These are phyloP conservation scores for Peromyscus eremicus DNA, from an alignment of 2,797 vertebrate species.

Conservation along the genomic window DNA sequence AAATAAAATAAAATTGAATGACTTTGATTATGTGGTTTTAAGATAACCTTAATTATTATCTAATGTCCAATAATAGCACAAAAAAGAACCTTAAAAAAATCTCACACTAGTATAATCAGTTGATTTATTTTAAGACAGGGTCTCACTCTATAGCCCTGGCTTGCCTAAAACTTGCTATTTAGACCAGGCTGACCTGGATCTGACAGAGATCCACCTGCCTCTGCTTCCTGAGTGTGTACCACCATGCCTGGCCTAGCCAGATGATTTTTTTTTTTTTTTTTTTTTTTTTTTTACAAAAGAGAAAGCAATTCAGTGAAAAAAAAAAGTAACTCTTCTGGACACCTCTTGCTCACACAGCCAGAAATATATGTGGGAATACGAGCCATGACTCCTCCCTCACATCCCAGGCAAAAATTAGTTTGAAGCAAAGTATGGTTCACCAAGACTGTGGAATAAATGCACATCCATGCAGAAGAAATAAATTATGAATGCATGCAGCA, in stretches of 20 bases:
- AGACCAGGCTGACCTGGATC: neutral
- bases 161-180: neutral
- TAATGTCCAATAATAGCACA: too few species aligned
- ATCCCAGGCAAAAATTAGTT: neutral
- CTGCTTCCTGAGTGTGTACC: neutral
- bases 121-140: neutral
- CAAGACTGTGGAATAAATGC: neutral
- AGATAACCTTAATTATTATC: too few species aligned
- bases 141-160: neutral
- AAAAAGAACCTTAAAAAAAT: slow-evolving; percentile 44
- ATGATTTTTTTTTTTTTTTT: neutral
- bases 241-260: neutral
- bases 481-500: neutral
- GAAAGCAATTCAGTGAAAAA: neutral
- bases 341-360: neutral
- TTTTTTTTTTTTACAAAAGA: neutral
- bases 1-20: neutral
- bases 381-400: neutral
- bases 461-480: neutral
- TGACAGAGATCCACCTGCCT: neutral
- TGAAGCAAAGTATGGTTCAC: neutral
- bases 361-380: neutral
- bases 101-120: neutral
- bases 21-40: neutral
- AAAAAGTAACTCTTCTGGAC: slow-evolving; percentile 22